phyloP scores from a whole-genome alignment of 2,888 invertebrate species.

The Cheilosia pagana region DNA sequence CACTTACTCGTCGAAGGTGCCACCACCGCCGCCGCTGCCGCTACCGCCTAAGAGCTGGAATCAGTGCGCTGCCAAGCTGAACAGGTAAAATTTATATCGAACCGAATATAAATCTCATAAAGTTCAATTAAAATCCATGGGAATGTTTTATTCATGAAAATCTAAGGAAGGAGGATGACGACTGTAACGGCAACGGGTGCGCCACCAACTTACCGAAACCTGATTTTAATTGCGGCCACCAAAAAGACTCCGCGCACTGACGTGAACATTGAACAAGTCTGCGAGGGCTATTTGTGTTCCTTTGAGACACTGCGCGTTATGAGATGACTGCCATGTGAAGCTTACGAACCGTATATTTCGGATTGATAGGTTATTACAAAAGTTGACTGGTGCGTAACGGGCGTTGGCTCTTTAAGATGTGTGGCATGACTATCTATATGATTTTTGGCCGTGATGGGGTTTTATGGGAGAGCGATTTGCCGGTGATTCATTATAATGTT shows the following conservation, averaged over 20 bases:
- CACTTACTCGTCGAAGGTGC: slow-evolving; percentile 46
- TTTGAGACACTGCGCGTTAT: slow-evolving; percentile 7
- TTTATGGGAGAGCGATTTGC: not conserved
- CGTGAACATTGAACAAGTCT: not conserved
- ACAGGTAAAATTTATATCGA: slow-evolving; percentile 64
- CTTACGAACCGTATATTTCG: slow-evolving; percentile 37
- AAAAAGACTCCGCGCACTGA: slow-evolving; percentile 16
- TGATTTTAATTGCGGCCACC: slow-evolving; percentile 74
- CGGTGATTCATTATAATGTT: not conserved
- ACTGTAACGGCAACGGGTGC: slow-evolving; percentile 73
- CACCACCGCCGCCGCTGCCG: slow-evolving; percentile 1
- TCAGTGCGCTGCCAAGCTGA: slow-evolving; percentile 72
- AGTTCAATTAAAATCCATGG: slow-evolving; percentile 74
- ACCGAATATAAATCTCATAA: slow-evolving; percentile 70
- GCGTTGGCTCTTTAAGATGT: slow-evolving; percentile 42
- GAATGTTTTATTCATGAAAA: slow-evolving; percentile 73
- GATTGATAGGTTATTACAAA: slow-evolving; percentile 53
- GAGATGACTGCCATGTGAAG: slow-evolving; percentile 30
- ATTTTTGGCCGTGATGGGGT: slow-evolving; percentile 6
- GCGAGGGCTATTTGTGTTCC: slow-evolving; percentile 58
- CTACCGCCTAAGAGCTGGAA: slow-evolving; percentile 54
- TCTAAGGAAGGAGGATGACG: slow-evolving; percentile 59
- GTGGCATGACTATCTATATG: not conserved
- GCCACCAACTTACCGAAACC: slow-evolving; percentile 75
- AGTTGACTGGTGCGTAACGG: slow-evolving; percentile 64